Evolutionary conservation across 2,113 vertebrate species (phyloP), one percentile per base, ranked within the genome.

Genomic region (Brienomyrus brachyistius): DNA sequence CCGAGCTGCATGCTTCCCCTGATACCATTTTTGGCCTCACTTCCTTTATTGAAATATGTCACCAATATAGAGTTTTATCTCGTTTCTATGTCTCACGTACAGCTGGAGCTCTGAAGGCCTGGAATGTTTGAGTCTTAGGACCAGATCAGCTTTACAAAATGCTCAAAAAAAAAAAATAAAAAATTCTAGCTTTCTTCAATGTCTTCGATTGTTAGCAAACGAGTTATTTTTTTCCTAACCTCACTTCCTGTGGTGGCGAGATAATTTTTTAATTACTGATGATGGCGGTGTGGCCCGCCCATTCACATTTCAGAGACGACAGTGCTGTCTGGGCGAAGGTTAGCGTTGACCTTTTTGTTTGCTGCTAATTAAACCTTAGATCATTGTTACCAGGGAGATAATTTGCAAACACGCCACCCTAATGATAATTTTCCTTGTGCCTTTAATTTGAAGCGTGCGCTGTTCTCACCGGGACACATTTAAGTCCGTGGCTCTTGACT

Each of bases 291-390:
- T 91, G 91, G 89, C 70, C 51, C 86, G 88, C 88, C 91, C 92
- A 93, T 80, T 92, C 90, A 51, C 27, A 89, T 93, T 91, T 88
- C 62, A 19, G 90, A 90, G 91, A 90, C 91, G 88, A 92, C 87
- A 62, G 92, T 92, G 93, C 91, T 92, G 91, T 90, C 91, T 91
- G 91, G 92, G 93, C 91, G 91, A 94, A 94, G 93, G 94, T 94
- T 94, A 93, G 77, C 89, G 59, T 56, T 23, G 52, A 27, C 40
- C 50, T 56, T 83, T 88, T 89, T 88, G 91, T 93, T 92, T 94
- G 93, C 86, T 90, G 90, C 93, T 94, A 94, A 96, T 95, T 95
- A 95, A 95, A 95, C 93, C 92, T 94, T 92, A 93, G 92, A 92
- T 94, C 93, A 91, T 92, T 93, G 94, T 90, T 92, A 93, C 92